Evolutionary conservation across 2,797 vertebrate genomes (phyloP).

Genomic region (Balearica regulorum): DNA sequence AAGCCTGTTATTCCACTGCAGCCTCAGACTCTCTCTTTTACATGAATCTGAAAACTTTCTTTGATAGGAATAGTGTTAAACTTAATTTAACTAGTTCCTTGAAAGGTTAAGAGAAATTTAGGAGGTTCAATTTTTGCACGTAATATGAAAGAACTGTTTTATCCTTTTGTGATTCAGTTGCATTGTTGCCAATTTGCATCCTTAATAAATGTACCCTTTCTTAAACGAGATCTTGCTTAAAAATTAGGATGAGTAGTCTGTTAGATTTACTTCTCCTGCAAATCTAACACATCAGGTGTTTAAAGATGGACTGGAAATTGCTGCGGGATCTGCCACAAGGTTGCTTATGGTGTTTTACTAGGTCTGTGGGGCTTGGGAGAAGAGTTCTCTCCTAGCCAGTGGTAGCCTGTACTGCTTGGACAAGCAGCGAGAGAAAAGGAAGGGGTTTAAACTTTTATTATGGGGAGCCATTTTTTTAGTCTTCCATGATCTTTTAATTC

Average conservation of each 20-base stretch:
- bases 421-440: neutral
- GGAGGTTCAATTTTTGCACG: neutral
- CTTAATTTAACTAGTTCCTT: neutral
- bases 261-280: neutral
- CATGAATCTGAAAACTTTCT: neutral
- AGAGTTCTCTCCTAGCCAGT: neutral
- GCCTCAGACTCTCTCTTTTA: neutral
- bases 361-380: neutral
- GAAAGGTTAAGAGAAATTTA: neutral
- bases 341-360: neutral
- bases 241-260: neutral
- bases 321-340: neutral
- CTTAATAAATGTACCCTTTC: neutral
- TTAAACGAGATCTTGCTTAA: neutral
- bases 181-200: neutral
- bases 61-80: neutral
- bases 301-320: neutral
- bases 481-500: constrained; percentile 13
- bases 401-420: neutral
- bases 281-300: neutral
- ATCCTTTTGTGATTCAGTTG: neutral
- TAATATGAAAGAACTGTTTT: neutral
- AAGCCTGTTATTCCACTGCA: neutral
- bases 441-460: neutral
- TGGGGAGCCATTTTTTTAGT: neutral